These are phyloP conservation scores for Alsophila aescularia DNA, from an alignment of 2,888 invertebrate genomes.

Conservation along the genomic window DNA sequence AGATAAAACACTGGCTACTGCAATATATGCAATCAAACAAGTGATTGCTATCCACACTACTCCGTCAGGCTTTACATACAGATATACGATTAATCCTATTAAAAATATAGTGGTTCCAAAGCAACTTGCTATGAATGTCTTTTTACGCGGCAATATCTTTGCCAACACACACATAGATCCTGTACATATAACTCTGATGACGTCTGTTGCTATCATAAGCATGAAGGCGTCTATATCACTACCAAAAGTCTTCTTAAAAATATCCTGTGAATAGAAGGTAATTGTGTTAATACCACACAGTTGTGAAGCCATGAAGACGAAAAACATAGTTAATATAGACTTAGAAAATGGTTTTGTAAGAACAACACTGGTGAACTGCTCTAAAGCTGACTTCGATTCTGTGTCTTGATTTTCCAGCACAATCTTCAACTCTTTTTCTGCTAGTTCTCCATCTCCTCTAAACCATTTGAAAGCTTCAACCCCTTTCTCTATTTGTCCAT, in stretches of 20 bases:
- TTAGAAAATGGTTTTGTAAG: conserved; percentile 52
- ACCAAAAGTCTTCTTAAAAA: conserved; percentile 53
- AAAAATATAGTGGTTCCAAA: conserved; percentile 43
- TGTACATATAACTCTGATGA: conserved; percentile 44
- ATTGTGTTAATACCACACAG: conserved; percentile 58
- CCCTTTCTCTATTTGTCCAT: conserved; percentile 53
- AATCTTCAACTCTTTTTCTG: conserved; percentile 51
- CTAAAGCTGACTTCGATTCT: conserved; percentile 29
- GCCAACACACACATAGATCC: conserved; percentile 45
- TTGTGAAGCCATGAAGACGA: conserved; percentile 51
- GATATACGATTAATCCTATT: conserved; percentile 43
- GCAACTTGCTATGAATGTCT: conserved; percentile 44
- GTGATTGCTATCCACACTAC: conserved; percentile 48
- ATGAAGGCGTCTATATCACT: conserved; percentile 49
- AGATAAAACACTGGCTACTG: conserved; percentile 44
- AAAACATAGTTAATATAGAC: conserved; percentile 36
- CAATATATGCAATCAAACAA: conserved; percentile 49
- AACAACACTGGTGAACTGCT: conserved; percentile 40
- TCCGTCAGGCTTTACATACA: conserved; percentile 43
- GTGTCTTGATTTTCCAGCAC: conserved; percentile 47
- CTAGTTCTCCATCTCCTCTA: conserved; percentile 49
- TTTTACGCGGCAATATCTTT: conserved; percentile 48
- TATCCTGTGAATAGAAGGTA: conserved; percentile 55
- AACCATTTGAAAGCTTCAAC: conserved; percentile 49
- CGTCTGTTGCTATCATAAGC: conserved; percentile 55